Base-by-base conservation (phyloP, 2,888 invertebrate species). In the Drosophila fungiperda region DNA sequence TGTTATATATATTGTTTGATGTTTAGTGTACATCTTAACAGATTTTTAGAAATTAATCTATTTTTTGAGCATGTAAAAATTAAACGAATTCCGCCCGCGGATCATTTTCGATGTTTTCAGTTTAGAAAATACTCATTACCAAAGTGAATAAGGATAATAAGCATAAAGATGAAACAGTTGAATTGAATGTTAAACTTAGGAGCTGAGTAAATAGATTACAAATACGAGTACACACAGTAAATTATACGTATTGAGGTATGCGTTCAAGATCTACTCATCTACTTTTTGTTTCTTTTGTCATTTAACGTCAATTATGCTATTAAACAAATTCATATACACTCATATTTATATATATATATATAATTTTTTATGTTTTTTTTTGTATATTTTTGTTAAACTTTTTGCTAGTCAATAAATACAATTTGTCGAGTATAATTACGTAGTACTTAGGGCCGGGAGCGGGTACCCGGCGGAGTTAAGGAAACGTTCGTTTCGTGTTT, bases 221-320 rank as follows among this genome's bases (percentile, higher is more conserved):
- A 61, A 36, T 48, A 64, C 36, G 65, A 68, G 67, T 62, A 60
- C 63, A 62, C 48, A 62, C 35, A 58, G 38, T 52, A 61, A 48
- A 40, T 32, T 20, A 55, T 23, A 45, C 35, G 42, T 59, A 60
- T 40, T 48, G 45, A 45, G 45, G 38, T 59, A 40, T 53, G 64
- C 66, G 62, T 76, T 76, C 68, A 68, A 69, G 68, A 80, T 72
- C 73, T 78, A 83, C 81, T 72, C 70, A 71, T 59, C 64, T 62
- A 54, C 40, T 35, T 23, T 57, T 40, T 33, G 9, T 55, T 55
- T 68, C 17, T 60, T 65, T 58, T 61, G 68, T 62, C 59, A 68
- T 82, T 76, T 81, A 83, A 83, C 83, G 73, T 83, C 52, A 68
- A 74, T 76, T 76, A 80, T 58, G 78, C 82, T 78, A 78, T 70